phyloP scores from a whole-genome alignment of 2,797 vertebrate genomes.

The Apogon talboti region DNA sequence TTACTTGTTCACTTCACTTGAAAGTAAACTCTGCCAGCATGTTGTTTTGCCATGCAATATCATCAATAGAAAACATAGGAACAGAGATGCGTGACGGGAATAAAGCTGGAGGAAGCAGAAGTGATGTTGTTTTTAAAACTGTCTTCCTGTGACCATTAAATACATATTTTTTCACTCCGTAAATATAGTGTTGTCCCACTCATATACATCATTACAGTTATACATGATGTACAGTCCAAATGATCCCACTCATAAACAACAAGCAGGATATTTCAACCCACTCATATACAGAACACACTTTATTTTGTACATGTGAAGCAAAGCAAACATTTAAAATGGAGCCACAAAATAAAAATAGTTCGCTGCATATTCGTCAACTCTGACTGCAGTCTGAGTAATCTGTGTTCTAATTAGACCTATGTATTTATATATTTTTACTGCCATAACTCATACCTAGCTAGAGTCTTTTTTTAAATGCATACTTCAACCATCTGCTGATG shows the following conservation, averaged over 20 bases:
- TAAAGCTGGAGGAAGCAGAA: conserved; percentile 20
- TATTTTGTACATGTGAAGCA: conserved; percentile 1
- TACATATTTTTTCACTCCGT: conserved; percentile 18
- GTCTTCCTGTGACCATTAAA: conserved; percentile 12
- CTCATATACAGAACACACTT: conserved; percentile 4
- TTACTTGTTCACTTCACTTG: conserved; percentile 27
- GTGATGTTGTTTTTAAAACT: conserved; percentile 8
- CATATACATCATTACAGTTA: conserved; percentile 11
- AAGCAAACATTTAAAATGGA: conserved; percentile 3
- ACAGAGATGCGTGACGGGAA: not conserved
- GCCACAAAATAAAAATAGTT: not conserved
- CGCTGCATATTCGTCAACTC: not conserved
- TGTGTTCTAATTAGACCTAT: too few relatives aligned
- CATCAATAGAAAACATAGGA: conserved; percentile 12
- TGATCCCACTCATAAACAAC: conserved; percentile 20
- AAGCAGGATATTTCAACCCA: conserved; percentile 22
- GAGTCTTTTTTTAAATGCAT: conserved; percentile 4
- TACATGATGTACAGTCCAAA: conserved; percentile 17
- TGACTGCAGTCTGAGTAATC: too few relatives aligned
- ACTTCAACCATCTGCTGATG: conserved; percentile 4
- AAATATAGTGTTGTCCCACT: conserved; percentile 15
- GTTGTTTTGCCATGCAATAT: conserved; percentile 31
- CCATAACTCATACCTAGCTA: not conserved
- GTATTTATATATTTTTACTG: too few relatives aligned
- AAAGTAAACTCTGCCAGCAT: conserved; percentile 15